Percentiles rank a stretch among this genome's conserved stretches.
Evolutionary conservation across 1,140 invertebrate genomes (phyloP).

Genomic region (Cepaea nemoralis): DNA sequence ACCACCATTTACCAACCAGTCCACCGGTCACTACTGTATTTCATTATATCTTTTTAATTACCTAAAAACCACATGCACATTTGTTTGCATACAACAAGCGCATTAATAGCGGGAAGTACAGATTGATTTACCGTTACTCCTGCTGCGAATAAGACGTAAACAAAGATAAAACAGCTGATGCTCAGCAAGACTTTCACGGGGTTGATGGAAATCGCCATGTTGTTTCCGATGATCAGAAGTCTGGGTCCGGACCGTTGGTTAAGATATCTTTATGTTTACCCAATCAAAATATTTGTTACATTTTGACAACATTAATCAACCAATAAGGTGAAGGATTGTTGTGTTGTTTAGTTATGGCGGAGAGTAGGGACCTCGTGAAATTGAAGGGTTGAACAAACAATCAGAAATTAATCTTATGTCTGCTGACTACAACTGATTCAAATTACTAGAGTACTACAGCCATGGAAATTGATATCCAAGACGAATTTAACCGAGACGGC

Average conservation of each 20-base stretch:
- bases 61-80: no score
- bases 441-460: no score
- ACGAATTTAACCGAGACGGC: slow-evolving; percentile 63
- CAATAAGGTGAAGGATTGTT: background rate
- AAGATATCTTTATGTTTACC: background rate
- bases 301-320: background rate
- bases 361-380: background rate
- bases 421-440: no score
- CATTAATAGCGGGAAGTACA: slow-evolving; percentile 18
- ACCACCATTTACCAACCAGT: no score
- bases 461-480: slow-evolving; percentile 56
- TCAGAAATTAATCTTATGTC: background rate
- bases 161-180: slow-evolving; percentile 15
- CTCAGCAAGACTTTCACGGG: slow-evolving; percentile 5
- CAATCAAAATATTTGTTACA: slow-evolving; percentile 9
- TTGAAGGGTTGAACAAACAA: background rate
- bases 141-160: slow-evolving; percentile 32
- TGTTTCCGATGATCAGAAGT: slow-evolving; percentile 13
- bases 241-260: background rate
- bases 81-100: background rate
- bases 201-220: slow-evolving; percentile 26
- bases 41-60: no score
- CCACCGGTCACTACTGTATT: no score
- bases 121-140: slow-evolving; percentile 32
- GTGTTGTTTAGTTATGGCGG: slow-evolving; percentile 20